phyloP scores from a whole-genome alignment of 2,113 vertebrate species.

The Petromus typicus region DNA sequence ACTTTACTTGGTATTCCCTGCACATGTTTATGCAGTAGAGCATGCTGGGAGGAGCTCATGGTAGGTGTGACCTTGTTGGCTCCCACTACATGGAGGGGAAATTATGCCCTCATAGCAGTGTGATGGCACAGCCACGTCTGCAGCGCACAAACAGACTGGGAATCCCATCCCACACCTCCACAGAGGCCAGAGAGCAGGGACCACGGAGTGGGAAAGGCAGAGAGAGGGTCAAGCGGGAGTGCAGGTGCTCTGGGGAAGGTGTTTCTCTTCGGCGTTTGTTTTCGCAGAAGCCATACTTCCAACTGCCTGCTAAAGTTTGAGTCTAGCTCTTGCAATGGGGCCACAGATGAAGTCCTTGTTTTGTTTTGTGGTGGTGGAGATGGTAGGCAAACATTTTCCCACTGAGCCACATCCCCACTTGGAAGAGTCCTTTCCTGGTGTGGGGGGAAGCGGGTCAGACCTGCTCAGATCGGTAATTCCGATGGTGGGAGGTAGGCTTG shows the following conservation, averaged over 20 bases:
- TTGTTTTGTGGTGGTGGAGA: not conserved
- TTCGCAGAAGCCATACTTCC: not conserved
- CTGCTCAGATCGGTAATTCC: not conserved
- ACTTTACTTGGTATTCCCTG: not conserved
- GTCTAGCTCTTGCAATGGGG: not conserved
- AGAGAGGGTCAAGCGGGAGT: not conserved
- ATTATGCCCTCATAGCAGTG: not conserved
- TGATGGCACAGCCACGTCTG: not conserved
- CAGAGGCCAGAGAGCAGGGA: not conserved
- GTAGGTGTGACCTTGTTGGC: not conserved
- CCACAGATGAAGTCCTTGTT: not conserved
- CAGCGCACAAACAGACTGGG: not conserved
- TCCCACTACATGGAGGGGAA: not conserved
- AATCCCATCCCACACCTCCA: not conserved
- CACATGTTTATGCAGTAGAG: not conserved
- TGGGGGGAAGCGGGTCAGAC: not conserved
- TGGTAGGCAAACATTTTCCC: not conserved
- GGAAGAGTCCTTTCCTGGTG: not conserved
- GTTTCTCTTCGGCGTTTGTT: not conserved
- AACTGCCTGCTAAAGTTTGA: not conserved
- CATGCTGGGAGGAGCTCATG: too few species aligned
- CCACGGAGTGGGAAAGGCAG: fast-evolving
- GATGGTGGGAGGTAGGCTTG: not conserved
- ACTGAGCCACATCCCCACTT: not conserved
- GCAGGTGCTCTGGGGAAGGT: not conserved